Evolutionary conservation across 2,113 vertebrate genomes (phyloP).

Genomic region (Sylvietta virens): DNA sequence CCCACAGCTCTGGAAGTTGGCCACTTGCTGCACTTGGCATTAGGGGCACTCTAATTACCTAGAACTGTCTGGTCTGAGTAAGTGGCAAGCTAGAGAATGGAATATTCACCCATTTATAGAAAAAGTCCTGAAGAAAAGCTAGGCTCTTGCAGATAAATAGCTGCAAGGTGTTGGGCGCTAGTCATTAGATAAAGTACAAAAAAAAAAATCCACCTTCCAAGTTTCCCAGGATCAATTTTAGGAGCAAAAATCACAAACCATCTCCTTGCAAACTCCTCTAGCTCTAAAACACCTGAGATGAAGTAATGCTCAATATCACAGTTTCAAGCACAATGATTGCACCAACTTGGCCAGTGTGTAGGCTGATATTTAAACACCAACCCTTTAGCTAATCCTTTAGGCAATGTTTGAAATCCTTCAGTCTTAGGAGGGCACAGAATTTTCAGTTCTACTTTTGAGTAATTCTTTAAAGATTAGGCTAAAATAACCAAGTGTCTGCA

Average conservation of each 20-base stretch:
- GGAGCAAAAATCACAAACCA: not conserved
- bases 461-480: not conserved
- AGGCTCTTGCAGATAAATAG: not conserved
- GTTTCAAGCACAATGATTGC: not conserved
- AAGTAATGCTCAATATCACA: not conserved
- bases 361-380: not conserved
- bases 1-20: not conserved
- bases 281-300: not conserved
- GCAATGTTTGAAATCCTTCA: not conserved
- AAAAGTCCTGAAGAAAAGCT: not conserved
- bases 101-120: not conserved
- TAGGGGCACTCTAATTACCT: not conserved
- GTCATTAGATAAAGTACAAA: not conserved
- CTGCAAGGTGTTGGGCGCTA: not conserved
- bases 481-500: not conserved
- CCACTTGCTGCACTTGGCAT: not conserved
- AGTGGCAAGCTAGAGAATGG: not conserved
- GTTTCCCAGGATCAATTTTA: not conserved
- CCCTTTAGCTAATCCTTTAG: not conserved
- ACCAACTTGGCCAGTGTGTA: not conserved
- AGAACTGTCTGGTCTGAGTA: not conserved
- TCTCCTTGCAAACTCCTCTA: not conserved
- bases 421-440: not conserved
- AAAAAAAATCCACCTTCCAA: not conserved
- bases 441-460: not conserved